Evolutionary conservation across 2,888 invertebrate genomes (phyloP).

Genomic region (Alsophila aescularia): DNA sequence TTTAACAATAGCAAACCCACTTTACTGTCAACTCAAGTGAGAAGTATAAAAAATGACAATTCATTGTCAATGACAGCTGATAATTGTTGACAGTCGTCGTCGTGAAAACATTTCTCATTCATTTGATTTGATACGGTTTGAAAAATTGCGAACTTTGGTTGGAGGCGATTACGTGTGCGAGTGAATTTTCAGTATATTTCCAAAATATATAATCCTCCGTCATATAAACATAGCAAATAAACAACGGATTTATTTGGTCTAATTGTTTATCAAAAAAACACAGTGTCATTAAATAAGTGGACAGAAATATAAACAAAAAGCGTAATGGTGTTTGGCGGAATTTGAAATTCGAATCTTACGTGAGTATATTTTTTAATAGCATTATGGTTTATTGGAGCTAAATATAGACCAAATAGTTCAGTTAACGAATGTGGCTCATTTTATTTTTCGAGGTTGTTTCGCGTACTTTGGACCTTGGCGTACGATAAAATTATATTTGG

Average conservation of each 20-base stretch:
- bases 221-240: background rate
- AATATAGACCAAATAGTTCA: constrained; percentile 20
- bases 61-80: constrained; percentile 7
- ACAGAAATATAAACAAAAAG: background rate
- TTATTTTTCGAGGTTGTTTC: constrained; percentile 20
- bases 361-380: constrained; percentile 11
- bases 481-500: constrained; percentile 7
- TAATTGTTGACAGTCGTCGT: constrained; percentile 7
- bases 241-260: background rate
- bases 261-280: background rate
- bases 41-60: too few species aligned
- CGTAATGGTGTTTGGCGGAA: constrained; percentile 4
- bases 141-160: constrained; percentile 2
- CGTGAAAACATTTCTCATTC: too few species aligned
- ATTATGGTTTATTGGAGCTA: constrained; percentile 10
- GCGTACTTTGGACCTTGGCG: constrained; percentile 23
- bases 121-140: background rate
- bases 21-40: too few species aligned
- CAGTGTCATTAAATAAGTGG: background rate
- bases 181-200: background rate
- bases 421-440: constrained; percentile 5
- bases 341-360: constrained; percentile 11
- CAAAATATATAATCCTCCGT: too few species aligned
- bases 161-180: background rate
- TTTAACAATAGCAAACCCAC: too few species aligned